Percentiles rank a stretch among this genome's conserved stretches.
Evolutionary conservation across 2,797 vertebrate species (phyloP).

Genomic region (Loris lydekkerianus): DNA sequence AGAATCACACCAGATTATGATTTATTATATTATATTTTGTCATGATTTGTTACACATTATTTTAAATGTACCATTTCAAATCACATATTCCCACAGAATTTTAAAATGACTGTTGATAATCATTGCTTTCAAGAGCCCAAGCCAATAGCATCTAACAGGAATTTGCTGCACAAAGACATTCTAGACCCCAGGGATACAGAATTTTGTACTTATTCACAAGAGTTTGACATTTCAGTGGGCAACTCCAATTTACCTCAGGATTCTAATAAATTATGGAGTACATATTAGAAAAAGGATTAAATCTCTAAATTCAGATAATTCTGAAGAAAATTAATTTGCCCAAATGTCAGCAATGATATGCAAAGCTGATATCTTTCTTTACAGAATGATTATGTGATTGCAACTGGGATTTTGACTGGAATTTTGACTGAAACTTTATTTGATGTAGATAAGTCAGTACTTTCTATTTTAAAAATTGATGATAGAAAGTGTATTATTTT

Average conservation of each 20-base stretch:
- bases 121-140: background rate
- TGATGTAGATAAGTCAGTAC: background rate
- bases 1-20: background rate
- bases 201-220: background rate
- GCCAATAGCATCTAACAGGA: background rate
- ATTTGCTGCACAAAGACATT: background rate
- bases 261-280: background rate
- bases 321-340: background rate
- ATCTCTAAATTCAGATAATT: background rate
- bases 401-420: background rate
- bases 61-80: background rate
- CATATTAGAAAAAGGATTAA: background rate
- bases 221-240: background rate
- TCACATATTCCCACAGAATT: background rate
- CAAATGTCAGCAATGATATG: background rate
- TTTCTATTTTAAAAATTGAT: constrained; percentile 13
- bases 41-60: background rate
- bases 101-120: background rate
- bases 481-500: background rate
- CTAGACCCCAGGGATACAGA: background rate
- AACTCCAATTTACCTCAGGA: background rate
- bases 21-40: background rate
- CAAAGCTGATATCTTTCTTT: background rate
- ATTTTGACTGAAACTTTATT: background rate
- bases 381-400: background rate